A percentile compares a stretch with the other conserved stretches of the same genome.
Evolutionary conservation across 2,797 vertebrate genomes (phyloP).

Genomic region (Gymnocypris eckloni): DNA sequence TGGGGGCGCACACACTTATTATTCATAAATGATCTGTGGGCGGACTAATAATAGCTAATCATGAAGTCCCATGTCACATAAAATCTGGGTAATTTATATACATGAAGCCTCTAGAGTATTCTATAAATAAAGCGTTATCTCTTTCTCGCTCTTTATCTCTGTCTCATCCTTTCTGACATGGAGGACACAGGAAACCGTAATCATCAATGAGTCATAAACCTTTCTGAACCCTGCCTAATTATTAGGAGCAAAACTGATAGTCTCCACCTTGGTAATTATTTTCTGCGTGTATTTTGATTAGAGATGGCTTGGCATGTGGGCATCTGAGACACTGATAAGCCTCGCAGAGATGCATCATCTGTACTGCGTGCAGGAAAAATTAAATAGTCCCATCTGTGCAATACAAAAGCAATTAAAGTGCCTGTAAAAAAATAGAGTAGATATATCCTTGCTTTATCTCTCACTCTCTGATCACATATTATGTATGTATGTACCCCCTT

Average conservation of each 20-base stretch:
- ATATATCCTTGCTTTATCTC: slow-evolving; percentile 61
- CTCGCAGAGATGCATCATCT: slow-evolving; percentile 55
- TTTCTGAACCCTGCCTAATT: slow-evolving; percentile 43
- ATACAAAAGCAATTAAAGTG: slow-evolving; percentile 56
- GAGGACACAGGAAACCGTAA: slow-evolving; percentile 23
- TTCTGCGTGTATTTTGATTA: slow-evolving; percentile 37
- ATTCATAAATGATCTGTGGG: slow-evolving; percentile 50
- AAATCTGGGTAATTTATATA: slow-evolving; percentile 47
- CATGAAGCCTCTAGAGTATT: slow-evolving; percentile 38
- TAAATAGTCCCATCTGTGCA: slow-evolving; percentile 61
- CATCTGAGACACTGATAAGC: slow-evolving; percentile 24
- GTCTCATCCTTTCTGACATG: slow-evolving; percentile 7
- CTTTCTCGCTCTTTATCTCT: slow-evolving; percentile 9
- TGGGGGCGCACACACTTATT: slow-evolving; percentile 21
- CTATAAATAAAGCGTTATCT: slow-evolving; percentile 46
- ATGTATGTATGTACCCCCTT: neutral
- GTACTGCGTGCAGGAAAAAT: slow-evolving; percentile 54
- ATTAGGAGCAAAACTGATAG: slow-evolving; percentile 32
- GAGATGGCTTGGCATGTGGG: slow-evolving; percentile 33
- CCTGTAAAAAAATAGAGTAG: slow-evolving; percentile 36
- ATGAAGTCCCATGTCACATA: slow-evolving; percentile 45
- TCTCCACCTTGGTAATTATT: slow-evolving; percentile 29
- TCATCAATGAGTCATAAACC: slow-evolving; percentile 25
- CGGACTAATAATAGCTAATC: slow-evolving; percentile 49
- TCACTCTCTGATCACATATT: neutral